A percentile compares a stretch with the other conserved stretches of the same genome.
Evolutionary conservation across 2,113 vertebrate species (phyloP).

Genomic region (Brachypteracias leptosomus): DNA sequence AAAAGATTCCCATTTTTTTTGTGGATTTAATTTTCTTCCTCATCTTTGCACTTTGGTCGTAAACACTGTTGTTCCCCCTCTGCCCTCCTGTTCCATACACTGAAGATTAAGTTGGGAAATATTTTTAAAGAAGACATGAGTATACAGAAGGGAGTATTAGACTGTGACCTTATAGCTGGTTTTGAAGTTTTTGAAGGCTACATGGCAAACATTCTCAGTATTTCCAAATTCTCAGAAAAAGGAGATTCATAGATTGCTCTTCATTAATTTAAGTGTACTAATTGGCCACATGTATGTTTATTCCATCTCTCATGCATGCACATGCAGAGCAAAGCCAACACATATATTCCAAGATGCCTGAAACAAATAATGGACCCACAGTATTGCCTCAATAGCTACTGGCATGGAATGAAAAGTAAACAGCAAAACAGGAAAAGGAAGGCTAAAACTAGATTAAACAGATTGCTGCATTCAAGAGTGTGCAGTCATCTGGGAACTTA

Average conservation of each 20-base stretch:
- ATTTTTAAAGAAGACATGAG: constrained; percentile 66
- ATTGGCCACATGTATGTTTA: constrained; percentile 23
- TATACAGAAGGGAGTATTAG: constrained; percentile 56
- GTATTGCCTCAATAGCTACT: constrained; percentile 46
- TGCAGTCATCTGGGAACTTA: constrained; percentile 52
- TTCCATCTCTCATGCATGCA: constrained; percentile 5
- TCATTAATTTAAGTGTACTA: constrained; percentile 27
- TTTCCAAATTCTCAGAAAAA: constrained; percentile 46
- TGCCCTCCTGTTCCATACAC: constrained; percentile 32
- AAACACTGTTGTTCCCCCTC: constrained; percentile 55
- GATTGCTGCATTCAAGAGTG: constrained; percentile 47
- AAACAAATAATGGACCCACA: constrained; percentile 55
- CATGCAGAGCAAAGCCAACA: constrained; percentile 34
- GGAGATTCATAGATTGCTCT: not conserved
- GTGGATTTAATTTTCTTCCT: constrained; percentile 11
- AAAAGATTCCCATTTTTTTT: constrained; percentile 18
- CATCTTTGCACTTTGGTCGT: constrained; percentile 21
- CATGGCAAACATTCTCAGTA: constrained; percentile 40
- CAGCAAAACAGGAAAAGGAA: constrained; percentile 71
- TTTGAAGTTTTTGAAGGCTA: constrained; percentile 53
- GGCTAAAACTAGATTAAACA: constrained; percentile 65
- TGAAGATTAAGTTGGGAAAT: constrained; percentile 46
- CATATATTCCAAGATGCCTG: constrained; percentile 31
- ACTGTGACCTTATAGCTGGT: constrained; percentile 44
- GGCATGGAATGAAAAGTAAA: constrained; percentile 62